Percentiles rank a stretch among this genome's conserved stretches.
Evolutionary conservation across 1,140 invertebrate genomes (phyloP).

Genomic region (Zaprionus nigranus): DNA sequence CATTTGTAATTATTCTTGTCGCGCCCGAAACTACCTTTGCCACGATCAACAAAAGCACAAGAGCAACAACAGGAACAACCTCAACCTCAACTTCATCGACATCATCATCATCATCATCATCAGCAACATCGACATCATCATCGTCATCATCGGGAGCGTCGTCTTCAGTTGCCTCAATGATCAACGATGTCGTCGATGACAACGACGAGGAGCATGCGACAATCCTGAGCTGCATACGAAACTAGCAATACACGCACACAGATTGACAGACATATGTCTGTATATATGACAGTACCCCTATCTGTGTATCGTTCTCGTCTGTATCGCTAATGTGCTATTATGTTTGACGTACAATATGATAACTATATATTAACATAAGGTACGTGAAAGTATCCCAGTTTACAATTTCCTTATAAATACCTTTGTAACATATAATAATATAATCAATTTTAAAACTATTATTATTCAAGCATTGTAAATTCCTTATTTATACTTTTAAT

Average conservation of each 20-base stretch:
- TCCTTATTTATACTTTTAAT: no score
- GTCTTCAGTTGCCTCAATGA: constrained; percentile 15
- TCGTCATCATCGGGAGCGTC: constrained; percentile 38
- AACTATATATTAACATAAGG: constrained; percentile 10
- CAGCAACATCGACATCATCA: constrained; percentile 14
- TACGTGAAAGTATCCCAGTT: neutral
- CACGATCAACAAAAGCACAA: constrained; percentile 67
- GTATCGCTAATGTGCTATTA: constrained; percentile 29
- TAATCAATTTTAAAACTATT: neutral
- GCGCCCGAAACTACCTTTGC: constrained; percentile 68
- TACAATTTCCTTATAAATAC: neutral
- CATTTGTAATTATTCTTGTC: constrained; percentile 84
- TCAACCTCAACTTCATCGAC: constrained; percentile 15
- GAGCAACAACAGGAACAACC: constrained; percentile 41
- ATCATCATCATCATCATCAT: constrained; percentile 14
- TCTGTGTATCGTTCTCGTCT: constrained; percentile 12
- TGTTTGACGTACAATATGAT: constrained; percentile 16
- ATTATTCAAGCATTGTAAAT: neutral
- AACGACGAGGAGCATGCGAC: constrained; percentile 78
- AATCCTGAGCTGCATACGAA: constrained; percentile 81
- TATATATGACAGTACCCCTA: neutral
- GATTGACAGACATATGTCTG: constrained; percentile 3
- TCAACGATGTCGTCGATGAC: constrained; percentile 41
- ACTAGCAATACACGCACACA: constrained; percentile 45
- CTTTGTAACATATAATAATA: neutral